phyloP scores from a whole-genome alignment of 2,888 invertebrate genomes.

The Sinotaia quadrata region DNA sequence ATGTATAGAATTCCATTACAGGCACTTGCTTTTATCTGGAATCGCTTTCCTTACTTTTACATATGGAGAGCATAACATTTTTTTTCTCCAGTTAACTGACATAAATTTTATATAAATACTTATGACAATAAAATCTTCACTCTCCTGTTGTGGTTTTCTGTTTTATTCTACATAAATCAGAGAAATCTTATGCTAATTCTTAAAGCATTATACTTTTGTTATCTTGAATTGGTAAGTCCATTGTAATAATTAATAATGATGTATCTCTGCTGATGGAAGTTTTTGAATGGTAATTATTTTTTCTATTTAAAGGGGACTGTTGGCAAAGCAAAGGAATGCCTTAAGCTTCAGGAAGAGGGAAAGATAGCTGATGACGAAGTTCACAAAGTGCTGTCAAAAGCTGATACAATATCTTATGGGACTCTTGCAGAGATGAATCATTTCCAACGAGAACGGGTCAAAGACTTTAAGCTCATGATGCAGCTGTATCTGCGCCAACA shows the following conservation, averaged over 20 bases:
- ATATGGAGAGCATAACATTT: too few species aligned
- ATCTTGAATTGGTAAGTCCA: too few species aligned
- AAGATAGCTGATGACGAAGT: conserved; percentile 87
- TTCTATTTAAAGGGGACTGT: conserved; percentile 76
- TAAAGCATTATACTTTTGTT: too few species aligned
- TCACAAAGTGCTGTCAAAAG: conserved; percentile 85
- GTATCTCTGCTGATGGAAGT: background rate
- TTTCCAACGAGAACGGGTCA: conserved; percentile 89
- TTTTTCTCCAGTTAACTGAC: too few species aligned
- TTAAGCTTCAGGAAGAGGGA: conserved; percentile 83
- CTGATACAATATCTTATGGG: conserved; percentile 93
- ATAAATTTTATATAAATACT: too few species aligned
- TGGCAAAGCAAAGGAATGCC: conserved; percentile 91
- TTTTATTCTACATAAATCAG: too few species aligned
- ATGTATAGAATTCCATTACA: too few species aligned
- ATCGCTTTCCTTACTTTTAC: too few species aligned
- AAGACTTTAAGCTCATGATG: conserved; percentile 88
- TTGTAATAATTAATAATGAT: background rate
- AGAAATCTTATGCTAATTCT: too few species aligned
- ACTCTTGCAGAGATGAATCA: conserved; percentile 95
- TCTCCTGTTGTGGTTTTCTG: too few species aligned
- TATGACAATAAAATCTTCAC: too few species aligned
- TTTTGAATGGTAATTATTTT: background rate
- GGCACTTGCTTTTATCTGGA: too few species aligned
- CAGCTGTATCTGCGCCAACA: conserved; percentile 89